Evolutionary conservation across 2,113 vertebrate species (phyloP), one percentile per base, ranked within the genome.

Genomic region (Mionectes macconnelli): DNA sequence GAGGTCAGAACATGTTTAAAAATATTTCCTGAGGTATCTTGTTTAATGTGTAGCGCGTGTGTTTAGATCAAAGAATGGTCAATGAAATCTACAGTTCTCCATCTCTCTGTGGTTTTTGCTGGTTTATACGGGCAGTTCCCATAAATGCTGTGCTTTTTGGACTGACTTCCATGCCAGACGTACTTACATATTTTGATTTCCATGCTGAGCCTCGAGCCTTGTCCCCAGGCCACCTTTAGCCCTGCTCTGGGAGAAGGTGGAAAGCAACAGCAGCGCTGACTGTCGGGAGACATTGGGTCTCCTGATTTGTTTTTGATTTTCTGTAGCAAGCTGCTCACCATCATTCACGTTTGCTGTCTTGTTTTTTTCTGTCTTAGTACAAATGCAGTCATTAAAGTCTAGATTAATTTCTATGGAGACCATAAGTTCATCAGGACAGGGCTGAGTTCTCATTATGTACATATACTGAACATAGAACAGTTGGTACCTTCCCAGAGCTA

Each of bases 281-380:
- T 1, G 0, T 8, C 2, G 1, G n/a, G 18, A 90, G 30, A 56
- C 17, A 24, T 2, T 0, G 6, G 10, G 0, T 64, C 30, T 74
- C 47, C 59, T 67, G 22, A 14, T 84, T 70, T 35, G 18, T 5
- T 60, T 49, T 45, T 62, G 35, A 30, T 81, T 47, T 92, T 88
- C 83, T 62, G 11, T 16, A 63, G 35, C 35, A 86, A 76, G 14
- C 33, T 67, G 27, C 63, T 53, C 40, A 27, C 24, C 37, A 16
- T 23, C 45, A 39, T 22, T 50, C 12, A 0, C 28, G 12, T 59
- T 77, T 80, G 40, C 28, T 39, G 12, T 6, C 66, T 62, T 67
- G 4, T 19, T 92, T 52, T 85, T 83, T 69, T 6, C 17, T 42
- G 6, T 68, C 37, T 81, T 37, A 70, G 45, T 24, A 47, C 9